phyloP scores from a whole-genome alignment of 1,140 invertebrate species.

The Danaus melanippus region DNA sequence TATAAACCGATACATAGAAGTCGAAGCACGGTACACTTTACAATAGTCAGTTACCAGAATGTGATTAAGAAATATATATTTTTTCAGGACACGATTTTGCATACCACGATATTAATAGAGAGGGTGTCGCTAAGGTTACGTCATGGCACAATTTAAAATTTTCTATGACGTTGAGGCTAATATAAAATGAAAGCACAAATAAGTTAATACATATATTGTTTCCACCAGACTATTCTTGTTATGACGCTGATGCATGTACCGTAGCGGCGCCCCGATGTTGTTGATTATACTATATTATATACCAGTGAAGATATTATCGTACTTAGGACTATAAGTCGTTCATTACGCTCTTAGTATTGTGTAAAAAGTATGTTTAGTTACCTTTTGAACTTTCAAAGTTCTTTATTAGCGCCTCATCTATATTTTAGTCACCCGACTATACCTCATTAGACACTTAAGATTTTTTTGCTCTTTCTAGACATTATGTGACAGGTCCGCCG shows the following conservation, averaged over 20 bases:
- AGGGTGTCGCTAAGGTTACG: constrained; percentile 23
- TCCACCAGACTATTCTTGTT: no score
- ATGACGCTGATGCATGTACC: no score
- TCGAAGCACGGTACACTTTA: constrained; percentile 46
- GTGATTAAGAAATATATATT: constrained; percentile 60
- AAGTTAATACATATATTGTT: no score
- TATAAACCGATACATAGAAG: constrained; percentile 37
- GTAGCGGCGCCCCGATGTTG: constrained; percentile 28
- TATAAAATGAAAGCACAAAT: no score
- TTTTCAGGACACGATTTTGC: constrained; percentile 51
- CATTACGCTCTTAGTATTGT: constrained; percentile 47
- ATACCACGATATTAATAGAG: constrained; percentile 41
- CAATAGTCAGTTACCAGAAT: constrained; percentile 65
- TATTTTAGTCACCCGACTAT: constrained; percentile 50
- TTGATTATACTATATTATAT: constrained; percentile 51
- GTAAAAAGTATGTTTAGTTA: constrained; percentile 66
- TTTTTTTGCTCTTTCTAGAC: constrained; percentile 7
- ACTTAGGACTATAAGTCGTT: constrained; percentile 63
- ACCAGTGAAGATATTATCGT: constrained; percentile 57
- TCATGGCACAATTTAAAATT: constrained; percentile 11
- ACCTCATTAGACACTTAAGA: constrained; percentile 63
- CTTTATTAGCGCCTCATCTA: constrained; percentile 45
- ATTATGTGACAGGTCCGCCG: no score
- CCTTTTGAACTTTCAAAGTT: constrained; percentile 68
- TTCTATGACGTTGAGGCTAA: no score